A percentile compares a stretch with the other conserved stretches of the same genome.
Conservation (phyloP, 1,140 invertebrate genomes). For the Polypedilum pembai region DNA sequence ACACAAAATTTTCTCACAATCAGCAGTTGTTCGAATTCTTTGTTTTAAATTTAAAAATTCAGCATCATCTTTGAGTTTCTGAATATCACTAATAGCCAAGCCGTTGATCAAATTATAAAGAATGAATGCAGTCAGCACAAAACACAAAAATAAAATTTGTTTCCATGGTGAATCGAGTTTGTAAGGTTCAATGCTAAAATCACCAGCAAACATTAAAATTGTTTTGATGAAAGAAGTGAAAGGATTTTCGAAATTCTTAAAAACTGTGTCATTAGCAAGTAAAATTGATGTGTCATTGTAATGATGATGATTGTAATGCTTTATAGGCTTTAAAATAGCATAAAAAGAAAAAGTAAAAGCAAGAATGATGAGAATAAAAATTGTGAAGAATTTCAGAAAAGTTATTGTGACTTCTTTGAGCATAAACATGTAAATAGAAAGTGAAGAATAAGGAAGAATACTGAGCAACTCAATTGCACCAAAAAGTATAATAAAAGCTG, state of each 20-base stretch:
- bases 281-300: neutral
- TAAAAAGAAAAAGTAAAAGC: neutral
- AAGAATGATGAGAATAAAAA: neutral
- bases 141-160: neutral
- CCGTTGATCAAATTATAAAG: conserved; percentile 6
- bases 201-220: conserved; percentile 5
- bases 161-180: neutral
- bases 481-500: conserved; percentile 19
- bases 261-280: neutral
- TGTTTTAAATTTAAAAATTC: conserved; percentile 14
- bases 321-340: neutral
- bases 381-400: neutral
- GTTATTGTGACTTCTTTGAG: neutral
- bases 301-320: neutral
- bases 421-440: conserved; percentile 7
- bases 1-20: neutral
- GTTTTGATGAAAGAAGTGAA: neutral
- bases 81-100: neutral
- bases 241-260: conserved; percentile 13
- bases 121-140: neutral
- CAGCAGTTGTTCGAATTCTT: neutral
- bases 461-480: neutral
- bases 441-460: neutral
- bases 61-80: neutral
- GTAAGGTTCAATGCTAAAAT: neutral